Evolutionary conservation across 2,113 vertebrate genomes (phyloP).

Genomic region (Mus pahari): DNA sequence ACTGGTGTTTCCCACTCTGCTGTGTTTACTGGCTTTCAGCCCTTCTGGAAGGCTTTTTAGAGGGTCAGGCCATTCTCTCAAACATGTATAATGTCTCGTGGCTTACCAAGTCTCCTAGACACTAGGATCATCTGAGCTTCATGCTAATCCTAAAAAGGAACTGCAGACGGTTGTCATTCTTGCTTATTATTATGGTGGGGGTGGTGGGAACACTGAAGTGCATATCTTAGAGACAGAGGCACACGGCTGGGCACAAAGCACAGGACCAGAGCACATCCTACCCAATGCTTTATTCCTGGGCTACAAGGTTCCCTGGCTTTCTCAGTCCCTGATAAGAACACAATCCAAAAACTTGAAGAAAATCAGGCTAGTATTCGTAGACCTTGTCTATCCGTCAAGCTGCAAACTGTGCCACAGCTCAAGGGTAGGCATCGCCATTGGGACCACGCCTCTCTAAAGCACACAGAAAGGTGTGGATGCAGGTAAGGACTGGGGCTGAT

Average conservation of each 20-base stretch:
- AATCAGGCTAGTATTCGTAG: conserved; percentile 17
- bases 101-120: conserved; percentile 22
- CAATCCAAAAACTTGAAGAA: background rate
- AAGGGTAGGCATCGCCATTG: background rate
- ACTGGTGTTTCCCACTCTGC: conserved; percentile 2
- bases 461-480: background rate
- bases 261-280: background rate
- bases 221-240: background rate
- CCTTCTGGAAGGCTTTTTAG: conserved; percentile 49
- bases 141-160: conserved; percentile 42
- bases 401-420: conserved; percentile 20
- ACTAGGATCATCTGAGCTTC: conserved; percentile 32
- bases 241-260: background rate
- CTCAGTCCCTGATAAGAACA: conserved; percentile 34
- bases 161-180: background rate
- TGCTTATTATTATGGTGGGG: background rate
- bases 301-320: background rate
- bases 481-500: background rate
- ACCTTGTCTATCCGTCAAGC: background rate
- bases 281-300: background rate
- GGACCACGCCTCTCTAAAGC: background rate
- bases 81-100: background rate
- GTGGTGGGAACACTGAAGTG: background rate
- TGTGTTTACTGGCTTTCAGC: background rate
- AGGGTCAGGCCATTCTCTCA: background rate